phyloP scores from a whole-genome alignment of 2,888 invertebrate genomes.

The Ernsta delagoae region DNA sequence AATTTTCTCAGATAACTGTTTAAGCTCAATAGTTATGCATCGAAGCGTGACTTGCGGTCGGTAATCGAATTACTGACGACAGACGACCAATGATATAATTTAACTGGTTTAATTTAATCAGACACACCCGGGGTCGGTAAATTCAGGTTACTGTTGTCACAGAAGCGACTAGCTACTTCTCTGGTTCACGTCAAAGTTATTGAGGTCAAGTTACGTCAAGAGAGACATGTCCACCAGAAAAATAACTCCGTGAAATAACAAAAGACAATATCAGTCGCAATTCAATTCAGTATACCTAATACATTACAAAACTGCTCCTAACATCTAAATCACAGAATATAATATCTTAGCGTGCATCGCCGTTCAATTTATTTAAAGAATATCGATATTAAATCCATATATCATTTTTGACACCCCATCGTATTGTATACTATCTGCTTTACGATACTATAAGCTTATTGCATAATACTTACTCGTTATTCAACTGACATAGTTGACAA shows the following conservation, averaged over 20 bases:
- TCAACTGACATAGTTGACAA: conserved; percentile 71
- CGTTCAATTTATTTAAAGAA: conserved; percentile 22
- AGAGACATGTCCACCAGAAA: not conserved
- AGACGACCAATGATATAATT: conserved; percentile 79
- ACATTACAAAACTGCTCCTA: conserved; percentile 19
- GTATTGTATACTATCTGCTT: conserved; percentile 28
- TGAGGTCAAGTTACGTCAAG: conserved; percentile 52
- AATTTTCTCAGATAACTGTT: not conserved
- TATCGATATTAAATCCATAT: conserved; percentile 26
- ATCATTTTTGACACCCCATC: conserved; percentile 31
- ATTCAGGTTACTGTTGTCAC: conserved; percentile 69
- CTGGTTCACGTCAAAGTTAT: conserved; percentile 55
- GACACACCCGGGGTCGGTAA: conserved; percentile 73
- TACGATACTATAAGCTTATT: conserved; percentile 57
- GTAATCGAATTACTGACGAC: conserved; percentile 75
- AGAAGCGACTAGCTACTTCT: conserved; percentile 49
- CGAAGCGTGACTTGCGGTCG: conserved; percentile 60
- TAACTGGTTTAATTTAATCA: conserved; percentile 79
- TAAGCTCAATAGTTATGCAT: conserved; percentile 41
- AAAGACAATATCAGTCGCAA: not conserved
- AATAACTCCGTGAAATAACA: not conserved
- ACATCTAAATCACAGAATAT: conserved; percentile 23
- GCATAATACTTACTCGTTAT: conserved; percentile 69
- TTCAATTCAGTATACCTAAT: conserved; percentile 15
- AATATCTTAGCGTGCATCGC: conserved; percentile 13